Evolutionary conservation across 2,113 vertebrate genomes (phyloP).

Genomic region (Malaclemys terrapin): DNA sequence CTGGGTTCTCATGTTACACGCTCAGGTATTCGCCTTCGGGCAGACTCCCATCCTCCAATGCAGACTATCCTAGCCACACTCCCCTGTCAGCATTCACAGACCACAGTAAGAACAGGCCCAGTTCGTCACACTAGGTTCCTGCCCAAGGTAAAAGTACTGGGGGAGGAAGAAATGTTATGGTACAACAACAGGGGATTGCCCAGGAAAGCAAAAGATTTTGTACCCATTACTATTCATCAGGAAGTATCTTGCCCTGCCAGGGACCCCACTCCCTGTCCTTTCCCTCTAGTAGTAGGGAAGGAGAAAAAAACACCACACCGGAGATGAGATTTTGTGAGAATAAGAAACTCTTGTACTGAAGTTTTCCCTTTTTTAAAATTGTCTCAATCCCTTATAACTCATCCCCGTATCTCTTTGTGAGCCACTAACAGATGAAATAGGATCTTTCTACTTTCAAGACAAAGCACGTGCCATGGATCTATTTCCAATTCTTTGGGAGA

Average conservation of each 20-base stretch:
- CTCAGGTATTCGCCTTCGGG: no score
- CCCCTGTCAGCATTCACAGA: no score
- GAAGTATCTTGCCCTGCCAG: background rate
- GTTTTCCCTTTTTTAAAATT: constrained; percentile 56
- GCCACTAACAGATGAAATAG: constrained; percentile 66
- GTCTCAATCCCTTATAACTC: constrained; percentile 61
- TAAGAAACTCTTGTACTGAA: constrained; percentile 31
- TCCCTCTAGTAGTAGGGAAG: constrained; percentile 6
- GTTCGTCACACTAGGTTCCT: no score
- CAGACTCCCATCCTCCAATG: no score
- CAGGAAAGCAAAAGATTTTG: background rate
- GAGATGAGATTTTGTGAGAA: constrained; percentile 52
- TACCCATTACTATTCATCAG: background rate
- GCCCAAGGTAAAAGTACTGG: constrained; percentile 8
- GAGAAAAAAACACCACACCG: constrained; percentile 27
- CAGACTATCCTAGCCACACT: no score
- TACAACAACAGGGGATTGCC: background rate
- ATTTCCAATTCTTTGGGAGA: constrained; percentile 65
- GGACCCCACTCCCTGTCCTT: constrained; percentile 25
- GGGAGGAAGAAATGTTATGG: background rate
- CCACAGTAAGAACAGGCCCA: no score
- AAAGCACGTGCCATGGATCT: background rate
- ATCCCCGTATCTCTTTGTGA: constrained; percentile 66
- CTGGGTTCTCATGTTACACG: no score
- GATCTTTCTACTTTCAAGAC: constrained; percentile 65